These are phyloP conservation scores for Eupithecia exiguata DNA, from an alignment of 2,888 invertebrate species.

Conservation along the genomic window DNA sequence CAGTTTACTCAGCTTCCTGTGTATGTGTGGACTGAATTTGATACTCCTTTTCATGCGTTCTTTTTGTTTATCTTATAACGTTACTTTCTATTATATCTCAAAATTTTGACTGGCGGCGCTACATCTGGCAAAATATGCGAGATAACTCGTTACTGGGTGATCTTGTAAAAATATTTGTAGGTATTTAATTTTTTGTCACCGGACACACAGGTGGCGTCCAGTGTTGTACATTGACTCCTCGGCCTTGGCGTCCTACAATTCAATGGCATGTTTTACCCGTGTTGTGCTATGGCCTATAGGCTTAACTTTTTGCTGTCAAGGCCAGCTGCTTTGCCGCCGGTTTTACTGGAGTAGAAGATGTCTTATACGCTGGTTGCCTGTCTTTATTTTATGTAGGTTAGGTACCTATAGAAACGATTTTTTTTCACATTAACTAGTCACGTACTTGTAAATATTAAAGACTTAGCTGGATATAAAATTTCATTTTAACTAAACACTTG, in stretches of 20 bases:
- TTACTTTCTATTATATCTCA: neutral
- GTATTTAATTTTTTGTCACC: conserved; percentile 59
- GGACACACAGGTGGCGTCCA: conserved; percentile 78
- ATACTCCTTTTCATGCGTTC: conserved; percentile 14
- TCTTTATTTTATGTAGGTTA: neutral
- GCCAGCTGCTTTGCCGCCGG: conserved; percentile 60
- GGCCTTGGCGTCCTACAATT: conserved; percentile 74
- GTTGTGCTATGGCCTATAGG: conserved; percentile 57
- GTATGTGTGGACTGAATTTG: conserved; percentile 18
- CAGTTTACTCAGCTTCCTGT: conserved; percentile 24
- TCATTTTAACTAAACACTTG: conserved; percentile 1
- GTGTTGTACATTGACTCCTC: conserved; percentile 75
- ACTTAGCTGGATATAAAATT: neutral
- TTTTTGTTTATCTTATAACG: conserved; percentile 11
- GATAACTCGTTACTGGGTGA: neutral
- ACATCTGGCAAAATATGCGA: neutral
- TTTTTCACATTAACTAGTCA: conserved; percentile 8
- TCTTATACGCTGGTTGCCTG: conserved; percentile 26
- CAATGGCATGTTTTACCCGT: conserved; percentile 70
- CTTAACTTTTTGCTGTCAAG: conserved; percentile 70
- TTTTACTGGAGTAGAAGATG: conserved; percentile 50
- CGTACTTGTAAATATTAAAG: neutral
- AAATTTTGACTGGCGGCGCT: neutral
- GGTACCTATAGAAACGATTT: neutral
- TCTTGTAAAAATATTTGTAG: conserved; percentile 40